phyloP scores from a whole-genome alignment of 1,140 invertebrate species.

The Tetranychus cinnabarinus region DNA sequence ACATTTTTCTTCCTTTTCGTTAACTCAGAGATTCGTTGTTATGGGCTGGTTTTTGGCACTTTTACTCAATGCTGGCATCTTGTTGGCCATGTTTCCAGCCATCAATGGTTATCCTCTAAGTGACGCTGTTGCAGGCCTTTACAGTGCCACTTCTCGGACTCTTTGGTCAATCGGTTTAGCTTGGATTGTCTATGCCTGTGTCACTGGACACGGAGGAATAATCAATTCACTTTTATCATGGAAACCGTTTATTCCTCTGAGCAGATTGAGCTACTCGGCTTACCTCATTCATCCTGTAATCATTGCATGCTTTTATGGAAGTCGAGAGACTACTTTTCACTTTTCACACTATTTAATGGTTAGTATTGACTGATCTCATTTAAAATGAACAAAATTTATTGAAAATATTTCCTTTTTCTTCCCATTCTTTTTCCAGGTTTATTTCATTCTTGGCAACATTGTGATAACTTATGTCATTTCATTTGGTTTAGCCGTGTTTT shows the following conservation, averaged over 20 bases:
- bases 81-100: slow-evolving; percentile 14
- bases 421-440: slow-evolving; percentile 12
- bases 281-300: slow-evolving; percentile 23
- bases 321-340: slow-evolving; percentile 10
- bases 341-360: slow-evolving; percentile 13
- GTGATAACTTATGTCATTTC: slow-evolving; percentile 16
- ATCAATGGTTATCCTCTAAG: slow-evolving; percentile 11
- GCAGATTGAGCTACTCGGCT: slow-evolving; percentile 22
- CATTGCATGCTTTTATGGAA: slow-evolving; percentile 15
- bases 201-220: slow-evolving; percentile 33
- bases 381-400: not conserved
- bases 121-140: slow-evolving; percentile 31
- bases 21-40: not conserved
- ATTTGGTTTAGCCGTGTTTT: slow-evolving; percentile 18
- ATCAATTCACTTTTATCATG: slow-evolving; percentile 23
- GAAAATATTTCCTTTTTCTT: slow-evolving; percentile 3
- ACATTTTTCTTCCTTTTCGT: not conserved
- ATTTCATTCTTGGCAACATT: slow-evolving; percentile 17
- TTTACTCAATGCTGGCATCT: slow-evolving; percentile 1
- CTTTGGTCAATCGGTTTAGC: slow-evolving; percentile 53
- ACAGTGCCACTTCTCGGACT: slow-evolving; percentile 56
- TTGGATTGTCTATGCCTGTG: slow-evolving; percentile 70
- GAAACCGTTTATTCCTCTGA: slow-evolving; percentile 20
- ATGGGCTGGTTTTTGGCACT: slow-evolving; percentile 10
- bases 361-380: slow-evolving; percentile 1